These are phyloP conservation scores for Argyrosomus regius DNA, from an alignment of 2,797 vertebrate species.

Conservation along the genomic window DNA sequence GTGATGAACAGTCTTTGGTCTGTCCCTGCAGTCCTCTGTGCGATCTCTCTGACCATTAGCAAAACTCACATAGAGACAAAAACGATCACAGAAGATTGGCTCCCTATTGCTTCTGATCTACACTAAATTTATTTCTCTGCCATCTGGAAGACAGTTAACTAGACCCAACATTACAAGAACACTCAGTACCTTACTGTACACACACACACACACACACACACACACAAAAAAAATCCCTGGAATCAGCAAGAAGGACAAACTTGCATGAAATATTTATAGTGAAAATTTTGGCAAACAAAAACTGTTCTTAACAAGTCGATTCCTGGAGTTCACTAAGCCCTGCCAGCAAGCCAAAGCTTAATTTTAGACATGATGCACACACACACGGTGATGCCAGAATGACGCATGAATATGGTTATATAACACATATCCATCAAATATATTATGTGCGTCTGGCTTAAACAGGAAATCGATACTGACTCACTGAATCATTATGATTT, in stretches of 20 bases:
- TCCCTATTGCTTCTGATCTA: conserved; percentile 27
- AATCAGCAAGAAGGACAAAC: not conserved
- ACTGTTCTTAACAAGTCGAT: not conserved
- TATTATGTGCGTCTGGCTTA: not conserved
- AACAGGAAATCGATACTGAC: not conserved
- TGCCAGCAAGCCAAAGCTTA: conserved; percentile 17
- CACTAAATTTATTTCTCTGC: conserved; percentile 17
- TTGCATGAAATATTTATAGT: conserved; percentile 28
- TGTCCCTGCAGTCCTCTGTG: not conserved
- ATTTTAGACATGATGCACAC: conserved; percentile 36
- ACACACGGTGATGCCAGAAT: not conserved
- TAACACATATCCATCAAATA: conserved; percentile 17
- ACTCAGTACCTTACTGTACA: not conserved
- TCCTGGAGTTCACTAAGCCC: conserved; percentile 2
- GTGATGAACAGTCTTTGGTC: not conserved
- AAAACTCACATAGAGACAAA: conserved; percentile 10
- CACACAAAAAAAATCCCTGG: not conserved
- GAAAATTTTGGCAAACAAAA: conserved; percentile 33
- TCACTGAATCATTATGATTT: conserved; percentile 1
- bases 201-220: conserved; percentile 9
- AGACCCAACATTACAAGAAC: conserved; percentile 4
- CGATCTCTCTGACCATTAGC: conserved; percentile 11
- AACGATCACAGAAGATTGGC: conserved; percentile 20
- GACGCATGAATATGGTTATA: conserved; percentile 17
- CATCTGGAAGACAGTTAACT: conserved; percentile 31